These are phyloP conservation scores for Carabus problematicus DNA, from an alignment of 2,888 invertebrate genomes.

Conservation along the genomic window DNA sequence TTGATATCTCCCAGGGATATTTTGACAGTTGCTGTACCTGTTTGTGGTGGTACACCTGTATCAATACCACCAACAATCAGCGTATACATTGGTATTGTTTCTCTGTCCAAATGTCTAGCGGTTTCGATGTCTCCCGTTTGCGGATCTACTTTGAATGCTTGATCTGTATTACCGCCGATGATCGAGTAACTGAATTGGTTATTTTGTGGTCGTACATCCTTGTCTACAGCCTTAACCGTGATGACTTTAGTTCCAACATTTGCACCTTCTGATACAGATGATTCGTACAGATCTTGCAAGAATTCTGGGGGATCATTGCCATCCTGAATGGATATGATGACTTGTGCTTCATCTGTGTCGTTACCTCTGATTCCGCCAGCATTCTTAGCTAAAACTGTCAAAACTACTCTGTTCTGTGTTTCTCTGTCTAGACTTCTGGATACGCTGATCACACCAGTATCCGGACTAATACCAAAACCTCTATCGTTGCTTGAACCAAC, in stretches of 20 bases:
- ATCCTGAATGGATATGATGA: slow-evolving; percentile 92
- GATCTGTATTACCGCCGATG: slow-evolving; percentile 81
- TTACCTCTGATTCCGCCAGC: slow-evolving; percentile 92
- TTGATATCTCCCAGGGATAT: slow-evolving; percentile 87
- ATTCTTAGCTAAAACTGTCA: slow-evolving; percentile 94
- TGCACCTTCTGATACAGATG: slow-evolving; percentile 82
- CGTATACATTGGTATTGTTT: slow-evolving; percentile 76
- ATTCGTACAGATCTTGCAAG: slow-evolving; percentile 77
- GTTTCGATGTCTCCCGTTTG: slow-evolving; percentile 85
- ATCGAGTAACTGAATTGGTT: slow-evolving; percentile 93
- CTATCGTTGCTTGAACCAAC: slow-evolving; percentile 92
- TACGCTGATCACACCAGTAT: slow-evolving; percentile 84
- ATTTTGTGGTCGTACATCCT: slow-evolving; percentile 88
- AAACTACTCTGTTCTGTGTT: slow-evolving; percentile 85
- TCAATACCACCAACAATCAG: slow-evolving; percentile 87
- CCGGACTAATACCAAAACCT: slow-evolving; percentile 85
- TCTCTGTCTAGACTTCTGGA: slow-evolving; percentile 84
- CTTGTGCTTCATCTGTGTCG: slow-evolving; percentile 94
- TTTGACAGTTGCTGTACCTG: slow-evolving; percentile 85
- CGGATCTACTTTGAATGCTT: slow-evolving; percentile 87
- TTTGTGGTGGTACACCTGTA: slow-evolving; percentile 87
- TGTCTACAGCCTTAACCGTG: slow-evolving; percentile 86
- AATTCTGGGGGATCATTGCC: slow-evolving; percentile 97
- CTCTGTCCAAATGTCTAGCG: slow-evolving; percentile 78
- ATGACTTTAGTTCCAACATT: slow-evolving; percentile 75